Percentiles rank a stretch among this genome's conserved stretches.
Evolutionary conservation across 2,113 vertebrate species (phyloP).

Genomic region (Tautogolabrus adspersus): DNA sequence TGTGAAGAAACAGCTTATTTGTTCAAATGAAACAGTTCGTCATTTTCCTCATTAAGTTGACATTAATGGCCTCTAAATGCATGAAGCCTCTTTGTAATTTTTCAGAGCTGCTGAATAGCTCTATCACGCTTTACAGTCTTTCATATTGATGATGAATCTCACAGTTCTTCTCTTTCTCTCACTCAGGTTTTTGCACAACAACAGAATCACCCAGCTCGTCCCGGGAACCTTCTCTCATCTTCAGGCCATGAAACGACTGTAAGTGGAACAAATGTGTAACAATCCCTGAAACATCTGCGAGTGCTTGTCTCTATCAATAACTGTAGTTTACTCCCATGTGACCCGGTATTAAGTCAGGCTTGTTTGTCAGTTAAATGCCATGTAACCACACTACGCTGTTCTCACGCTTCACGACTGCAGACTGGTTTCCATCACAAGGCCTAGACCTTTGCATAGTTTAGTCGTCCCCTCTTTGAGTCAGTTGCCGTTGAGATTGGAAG

Average conservation of each 20-base stretch:
- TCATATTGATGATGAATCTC: background rate
- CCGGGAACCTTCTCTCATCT: conserved; percentile 94
- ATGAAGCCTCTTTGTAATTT: too few relatives aligned
- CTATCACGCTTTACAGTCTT: too few relatives aligned
- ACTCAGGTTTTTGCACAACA: conserved; percentile 97
- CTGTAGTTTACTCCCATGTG: conserved; percentile 19
- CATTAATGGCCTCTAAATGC: too few relatives aligned
- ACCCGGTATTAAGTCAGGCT: background rate
- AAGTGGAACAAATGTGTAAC: conserved; percentile 80
- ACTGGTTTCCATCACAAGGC: conserved; percentile 17
- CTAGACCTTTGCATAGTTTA: background rate
- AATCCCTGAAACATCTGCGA: conserved; percentile 16
- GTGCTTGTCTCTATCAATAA: conserved; percentile 19
- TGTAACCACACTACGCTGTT: conserved; percentile 21
- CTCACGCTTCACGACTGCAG: conserved; percentile 32
- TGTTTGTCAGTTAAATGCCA: conserved; percentile 35
- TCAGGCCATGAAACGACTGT: conserved; percentile 97
- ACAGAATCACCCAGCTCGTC: conserved; percentile 93
- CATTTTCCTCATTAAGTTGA: too few relatives aligned
- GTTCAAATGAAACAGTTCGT: too few relatives aligned
- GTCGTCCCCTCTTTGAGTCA: background rate
- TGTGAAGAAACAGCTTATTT: too few relatives aligned
- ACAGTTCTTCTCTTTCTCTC: conserved; percentile 16
- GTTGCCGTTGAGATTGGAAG: conserved; percentile 20
- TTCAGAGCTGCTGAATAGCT: too few relatives aligned